These are phyloP conservation scores for Agapornis roseicollis DNA, from an alignment of 2,113 vertebrate species.

Conservation along the genomic window DNA sequence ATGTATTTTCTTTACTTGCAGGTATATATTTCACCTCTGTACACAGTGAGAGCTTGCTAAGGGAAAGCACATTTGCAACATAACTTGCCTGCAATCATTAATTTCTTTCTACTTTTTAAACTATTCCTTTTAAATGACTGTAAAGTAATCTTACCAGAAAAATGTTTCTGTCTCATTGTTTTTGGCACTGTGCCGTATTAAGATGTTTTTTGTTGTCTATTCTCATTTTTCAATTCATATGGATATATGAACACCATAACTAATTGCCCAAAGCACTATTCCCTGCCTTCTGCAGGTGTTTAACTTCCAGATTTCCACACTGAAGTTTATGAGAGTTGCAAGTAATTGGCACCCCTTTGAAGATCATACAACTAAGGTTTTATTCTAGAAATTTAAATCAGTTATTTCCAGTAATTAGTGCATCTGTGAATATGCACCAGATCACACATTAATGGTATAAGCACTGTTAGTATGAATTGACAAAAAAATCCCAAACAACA, in stretches of 20 bases:
- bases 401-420: not conserved
- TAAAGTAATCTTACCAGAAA: constrained; percentile 13
- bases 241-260: not conserved
- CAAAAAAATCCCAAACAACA: not conserved
- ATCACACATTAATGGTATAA: not conserved
- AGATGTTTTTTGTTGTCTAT: constrained; percentile 7
- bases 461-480: not conserved
- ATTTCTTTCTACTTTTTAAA: constrained; percentile 21
- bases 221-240: constrained; percentile 19
- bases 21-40: constrained; percentile 59
- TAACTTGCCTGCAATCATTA: constrained; percentile 48
- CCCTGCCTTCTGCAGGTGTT: constrained; percentile 14
- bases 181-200: constrained; percentile 12
- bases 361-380: not conserved
- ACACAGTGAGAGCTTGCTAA: constrained; percentile 27
- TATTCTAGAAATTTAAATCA: not conserved
- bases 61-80: constrained; percentile 20
- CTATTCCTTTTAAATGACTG: constrained; percentile 46
- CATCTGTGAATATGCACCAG: not conserved
- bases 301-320: not conserved
- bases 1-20: constrained; percentile 46
- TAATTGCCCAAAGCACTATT: not conserved
- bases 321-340: not conserved
- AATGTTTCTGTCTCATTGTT: constrained; percentile 42
- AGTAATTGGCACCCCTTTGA: not conserved